Base-by-base conservation (phyloP, 2,888 invertebrate species). In the Proisotoma minuta region DNA sequence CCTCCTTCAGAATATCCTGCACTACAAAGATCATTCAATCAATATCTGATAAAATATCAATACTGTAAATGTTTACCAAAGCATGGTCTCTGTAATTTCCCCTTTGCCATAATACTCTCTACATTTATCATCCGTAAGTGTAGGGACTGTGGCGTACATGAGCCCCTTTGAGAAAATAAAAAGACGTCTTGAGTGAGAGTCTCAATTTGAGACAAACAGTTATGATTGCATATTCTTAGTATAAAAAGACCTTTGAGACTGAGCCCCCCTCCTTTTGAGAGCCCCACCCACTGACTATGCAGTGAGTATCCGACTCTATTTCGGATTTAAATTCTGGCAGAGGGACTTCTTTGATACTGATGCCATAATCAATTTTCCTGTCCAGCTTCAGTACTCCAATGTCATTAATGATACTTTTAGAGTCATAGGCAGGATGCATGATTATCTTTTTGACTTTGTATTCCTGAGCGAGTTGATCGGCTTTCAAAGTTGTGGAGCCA, bases 11-110 rank as follows among this genome's bases (percentile, higher is more conserved):
- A 43, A 27, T 59, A 72, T 1, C 71, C 71, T 15, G 71, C 71
- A 60, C n/a, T n/a, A n/a, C n/a, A n/a, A n/a, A n/a, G n/a, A n/a
- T n/a, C n/a, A n/a, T n/a, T n/a, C n/a, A n/a, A n/a, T n/a, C n/a
- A n/a, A n/a, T n/a, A n/a, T n/a, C n/a, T n/a, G n/a, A n/a, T n/a
- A n/a, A n/a, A n/a, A n/a, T n/a, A n/a, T n/a, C n/a, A n/a, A n/a
- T n/a, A n/a, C n/a, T n/a, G n/a, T n/a, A n/a, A n/a, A n/a, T n/a
- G n/a, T n/a, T n/a, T n/a, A n/a, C n/a, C 73, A 73, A 8, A 73
- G n/a, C 73, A 73, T 73, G 10, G 70, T 64, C 26, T 71, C 70
- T 23, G 51, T 63, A 12, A 73, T 73, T 49, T 73, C 73, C 28
- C 61, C 59, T 59, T 70, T 66, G 22, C 71, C 73, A 62, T 73